Percentiles rank a stretch among this genome's conserved stretches.
phyloP scores from a whole-genome alignment of 37 sponge, comb jelly and placozoan genomes.

The Bolinopsis microptera region DNA sequence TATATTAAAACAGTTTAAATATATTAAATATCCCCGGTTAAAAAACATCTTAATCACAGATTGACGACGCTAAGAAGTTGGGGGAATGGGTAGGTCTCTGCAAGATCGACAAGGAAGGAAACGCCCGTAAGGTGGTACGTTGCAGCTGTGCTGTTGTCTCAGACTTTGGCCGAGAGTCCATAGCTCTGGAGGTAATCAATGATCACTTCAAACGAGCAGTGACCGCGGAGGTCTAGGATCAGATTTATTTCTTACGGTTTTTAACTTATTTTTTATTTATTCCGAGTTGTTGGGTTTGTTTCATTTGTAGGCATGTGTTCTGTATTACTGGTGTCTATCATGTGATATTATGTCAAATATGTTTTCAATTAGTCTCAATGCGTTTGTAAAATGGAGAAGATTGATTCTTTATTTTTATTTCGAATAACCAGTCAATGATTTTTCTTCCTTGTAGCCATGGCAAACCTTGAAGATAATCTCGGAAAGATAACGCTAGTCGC shows the following conservation, averaged over 20 bases:
- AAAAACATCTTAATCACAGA: conserved; percentile 6
- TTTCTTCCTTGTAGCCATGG: conserved; percentile 7
- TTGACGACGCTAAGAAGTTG: conserved; percentile 87
- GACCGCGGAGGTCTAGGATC: conserved; percentile 3
- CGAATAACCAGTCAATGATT: too few species aligned
- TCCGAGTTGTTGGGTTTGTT: neutral
- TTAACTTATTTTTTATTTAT: conserved; percentile 61
- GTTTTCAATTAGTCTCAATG: too few species aligned
- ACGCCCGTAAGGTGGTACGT: conserved; percentile 93
- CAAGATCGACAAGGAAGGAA: conserved; percentile 97
- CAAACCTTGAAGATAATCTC: conserved; percentile 24
- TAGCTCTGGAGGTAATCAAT: conserved; percentile 67
- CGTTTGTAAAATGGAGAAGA: too few species aligned
- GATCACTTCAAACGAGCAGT: conserved; percentile 67
- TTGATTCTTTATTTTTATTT: too few species aligned
- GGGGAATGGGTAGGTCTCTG: conserved; percentile 99
- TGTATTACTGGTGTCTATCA: too few species aligned
- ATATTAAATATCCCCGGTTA: too few species aligned
- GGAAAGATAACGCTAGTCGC: conserved; percentile 51
- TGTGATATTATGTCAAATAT: too few species aligned
- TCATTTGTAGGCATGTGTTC: too few species aligned
- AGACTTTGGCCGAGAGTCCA: conserved; percentile 67
- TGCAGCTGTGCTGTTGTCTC: conserved; percentile 98
- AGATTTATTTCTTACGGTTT: neutral
- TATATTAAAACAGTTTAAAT: too few species aligned